Evolutionary conservation across 2,888 invertebrate species (phyloP).

Genomic region (Bursaphelenchus okinawaensis): DNA sequence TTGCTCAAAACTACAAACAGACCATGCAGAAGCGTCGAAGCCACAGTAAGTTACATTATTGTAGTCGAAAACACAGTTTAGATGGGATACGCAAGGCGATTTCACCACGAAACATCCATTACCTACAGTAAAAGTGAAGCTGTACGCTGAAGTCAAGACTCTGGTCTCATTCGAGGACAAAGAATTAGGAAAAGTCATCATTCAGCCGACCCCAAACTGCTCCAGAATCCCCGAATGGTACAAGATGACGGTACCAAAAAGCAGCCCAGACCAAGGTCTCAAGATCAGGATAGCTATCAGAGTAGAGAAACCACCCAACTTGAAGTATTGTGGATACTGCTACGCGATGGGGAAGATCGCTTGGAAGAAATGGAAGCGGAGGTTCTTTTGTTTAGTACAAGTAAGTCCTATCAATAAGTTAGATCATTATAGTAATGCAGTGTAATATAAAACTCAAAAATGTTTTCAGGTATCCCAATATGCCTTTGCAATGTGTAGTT

Average conservation of each 20-base stretch:
- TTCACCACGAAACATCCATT: slow-evolving; percentile 95
- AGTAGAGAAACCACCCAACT: slow-evolving; percentile 85
- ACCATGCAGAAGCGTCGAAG: slow-evolving; percentile 97
- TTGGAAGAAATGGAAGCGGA: slow-evolving; percentile 99
- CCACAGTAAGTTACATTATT: slow-evolving; percentile 63
- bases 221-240: slow-evolving; percentile 76
- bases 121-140: slow-evolving; percentile 92
- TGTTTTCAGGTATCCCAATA: slow-evolving; percentile 74
- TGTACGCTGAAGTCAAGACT: slow-evolving; percentile 93
- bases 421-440: slow-evolving; percentile 3
- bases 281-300: slow-evolving; percentile 93
- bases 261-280: slow-evolving; percentile 86
- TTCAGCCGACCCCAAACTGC: slow-evolving; percentile 66
- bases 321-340: slow-evolving; percentile 88
- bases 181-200: slow-evolving; percentile 70
- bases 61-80: slow-evolving; percentile 58
- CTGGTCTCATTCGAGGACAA: slow-evolving; percentile 97
- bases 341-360: slow-evolving; percentile 74
- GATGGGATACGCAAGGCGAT: slow-evolving; percentile 99
- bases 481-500: slow-evolving; percentile 98
- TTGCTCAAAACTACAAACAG: slow-evolving; percentile 95
- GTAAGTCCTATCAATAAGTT: too few species aligned
- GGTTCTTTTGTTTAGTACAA: slow-evolving; percentile 96
- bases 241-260: slow-evolving; percentile 90
- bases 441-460: not conserved